phyloP scores from a whole-genome alignment of 2,888 invertebrate species.

The Opisthograptis luteolata region DNA sequence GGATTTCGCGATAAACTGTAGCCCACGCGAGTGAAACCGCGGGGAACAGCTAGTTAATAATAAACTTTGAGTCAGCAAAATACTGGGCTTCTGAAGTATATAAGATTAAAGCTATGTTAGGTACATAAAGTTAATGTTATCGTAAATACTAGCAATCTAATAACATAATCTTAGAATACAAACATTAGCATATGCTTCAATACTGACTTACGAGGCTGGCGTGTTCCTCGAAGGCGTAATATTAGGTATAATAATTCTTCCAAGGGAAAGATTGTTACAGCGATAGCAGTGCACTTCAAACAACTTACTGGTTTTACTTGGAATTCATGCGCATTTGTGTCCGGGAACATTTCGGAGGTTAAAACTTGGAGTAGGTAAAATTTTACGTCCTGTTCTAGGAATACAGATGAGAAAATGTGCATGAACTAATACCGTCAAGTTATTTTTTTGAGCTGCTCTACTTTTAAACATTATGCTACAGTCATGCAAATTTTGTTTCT shows the following conservation, averaged over 20 bases:
- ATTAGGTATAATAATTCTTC: conserved; percentile 54
- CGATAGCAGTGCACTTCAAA: conserved; percentile 41
- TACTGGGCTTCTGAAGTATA: too few relatives aligned
- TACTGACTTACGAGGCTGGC: conserved; percentile 30
- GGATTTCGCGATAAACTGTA: too few relatives aligned
- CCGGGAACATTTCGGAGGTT: conserved; percentile 10
- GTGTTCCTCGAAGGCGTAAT: conserved; percentile 50
- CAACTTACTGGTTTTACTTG: conserved; percentile 42
- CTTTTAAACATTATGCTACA: neutral
- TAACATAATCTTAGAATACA: too few relatives aligned
- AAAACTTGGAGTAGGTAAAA: conserved; percentile 1
- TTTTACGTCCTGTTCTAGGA: neutral
- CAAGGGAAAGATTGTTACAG: conserved; percentile 42
- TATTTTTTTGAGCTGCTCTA: neutral
- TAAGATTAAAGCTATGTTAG: too few relatives aligned
- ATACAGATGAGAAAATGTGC: neutral
- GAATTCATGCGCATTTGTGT: conserved; percentile 29
- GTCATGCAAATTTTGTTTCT: too few relatives aligned
- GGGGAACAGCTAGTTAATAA: too few relatives aligned
- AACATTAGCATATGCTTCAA: too few relatives aligned
- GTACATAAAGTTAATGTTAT: too few relatives aligned
- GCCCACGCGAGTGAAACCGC: too few relatives aligned
- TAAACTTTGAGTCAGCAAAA: too few relatives aligned
- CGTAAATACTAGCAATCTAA: too few relatives aligned
- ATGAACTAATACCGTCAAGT: neutral